Evolutionary conservation across 2,797 vertebrate species (phyloP).

Genomic region (Pseudomugil gertrudae): DNA sequence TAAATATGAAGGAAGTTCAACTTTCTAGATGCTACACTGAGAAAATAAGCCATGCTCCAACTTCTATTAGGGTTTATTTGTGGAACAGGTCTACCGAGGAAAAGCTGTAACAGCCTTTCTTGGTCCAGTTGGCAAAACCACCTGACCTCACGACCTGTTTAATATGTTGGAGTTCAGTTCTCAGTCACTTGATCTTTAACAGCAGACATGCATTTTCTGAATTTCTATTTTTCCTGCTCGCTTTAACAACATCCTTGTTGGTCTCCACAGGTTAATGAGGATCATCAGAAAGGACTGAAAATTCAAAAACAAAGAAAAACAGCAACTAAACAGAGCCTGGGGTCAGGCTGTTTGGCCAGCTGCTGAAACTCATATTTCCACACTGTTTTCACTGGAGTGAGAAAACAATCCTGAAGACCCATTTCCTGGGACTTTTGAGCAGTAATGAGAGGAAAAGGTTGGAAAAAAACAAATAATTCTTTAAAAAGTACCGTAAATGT

Average conservation of each 20-base stretch:
- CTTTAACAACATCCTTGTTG: background rate
- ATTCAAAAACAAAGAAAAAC: background rate
- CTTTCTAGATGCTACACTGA: constrained; percentile 6
- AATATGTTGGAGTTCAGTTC: constrained; percentile 1
- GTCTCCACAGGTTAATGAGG: background rate
- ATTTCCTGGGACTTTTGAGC: background rate
- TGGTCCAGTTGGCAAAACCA: constrained; percentile 5
- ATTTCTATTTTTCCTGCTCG: background rate
- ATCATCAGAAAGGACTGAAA: background rate
- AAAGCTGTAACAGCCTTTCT: constrained; percentile 11
- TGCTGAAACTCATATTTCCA: constrained; percentile 11
- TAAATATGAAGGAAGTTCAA: constrained; percentile 22
- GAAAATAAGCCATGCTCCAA: constrained; percentile 4
- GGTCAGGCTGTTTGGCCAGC: constrained; percentile 18
- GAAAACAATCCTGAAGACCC: constrained; percentile 3
- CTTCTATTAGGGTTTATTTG: constrained; percentile 8
- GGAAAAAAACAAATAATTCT: background rate
- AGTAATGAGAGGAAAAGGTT: background rate
- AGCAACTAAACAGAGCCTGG: constrained; percentile 7
- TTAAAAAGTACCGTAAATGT: constrained; percentile 2
- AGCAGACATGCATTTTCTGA: background rate
- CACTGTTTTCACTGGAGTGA: background rate
- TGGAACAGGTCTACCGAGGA: background rate
- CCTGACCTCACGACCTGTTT: constrained; percentile 21
- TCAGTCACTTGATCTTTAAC: background rate